Evolutionary conservation across 2,797 vertebrate genomes (phyloP), one percentile per base, ranked within the genome.

Genomic region (Acanthis flammea): DNA sequence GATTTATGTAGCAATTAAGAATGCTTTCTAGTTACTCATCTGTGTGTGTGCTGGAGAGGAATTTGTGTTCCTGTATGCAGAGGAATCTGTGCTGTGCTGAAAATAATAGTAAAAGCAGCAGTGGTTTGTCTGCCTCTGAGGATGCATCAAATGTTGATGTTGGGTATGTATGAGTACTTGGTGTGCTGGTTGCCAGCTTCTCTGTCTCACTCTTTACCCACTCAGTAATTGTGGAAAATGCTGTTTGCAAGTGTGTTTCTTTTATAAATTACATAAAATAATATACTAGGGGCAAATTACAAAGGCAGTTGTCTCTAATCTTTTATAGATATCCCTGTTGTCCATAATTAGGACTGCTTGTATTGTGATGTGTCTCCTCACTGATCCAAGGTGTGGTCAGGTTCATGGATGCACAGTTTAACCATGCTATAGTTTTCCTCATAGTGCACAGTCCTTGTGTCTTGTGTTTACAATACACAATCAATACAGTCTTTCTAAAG

Each of bases 1-100:
- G 94, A 95, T 95, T 96, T 93, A 92, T 88, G 75, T 60, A 91
- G 84, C 89, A 93, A 75, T 95, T 95, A 96, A 89, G 77, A 86
- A 61, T 23, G 24, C 67, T 90, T 94, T 92, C 57, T 67, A 74
- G 86, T 96, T 95, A 90, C 61, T 95, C 91, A 95, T 93, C 77
- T 51, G 1, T 50, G 54, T 74, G 68, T 80, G 57, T 91, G 48
- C 77, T 90, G 84, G 54, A 74, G 65, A 87, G 30, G 71, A 92
- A 77, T 96, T 70, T 65, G 37, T 68, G 28, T 74, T 89, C 42
- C 55, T 2, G 19, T 37, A 35, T 48, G 41, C 6, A 3, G 44
- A 86, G 61, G 75, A 68, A 41, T 76, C 37, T 88, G 0, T 30
- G 30, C 63, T 61, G 41, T 71, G 28, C 42, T 86, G 81, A 70